phyloP scores from a whole-genome alignment of 2,888 invertebrate species.

The Xestia rhomboidea region DNA sequence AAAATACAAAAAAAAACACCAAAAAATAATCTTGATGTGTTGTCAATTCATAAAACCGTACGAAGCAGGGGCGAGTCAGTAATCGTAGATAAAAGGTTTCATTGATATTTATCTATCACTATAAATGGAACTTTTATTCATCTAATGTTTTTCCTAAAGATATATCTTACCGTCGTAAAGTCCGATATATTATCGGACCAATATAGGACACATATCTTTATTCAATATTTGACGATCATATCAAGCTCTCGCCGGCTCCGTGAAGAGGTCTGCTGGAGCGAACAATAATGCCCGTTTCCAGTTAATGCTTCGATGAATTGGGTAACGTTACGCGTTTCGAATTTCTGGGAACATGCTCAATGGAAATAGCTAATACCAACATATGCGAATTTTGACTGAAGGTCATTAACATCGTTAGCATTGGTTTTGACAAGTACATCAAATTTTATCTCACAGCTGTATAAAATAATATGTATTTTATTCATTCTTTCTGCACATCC shows the following conservation, averaged over 20 bases:
- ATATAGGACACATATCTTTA: constrained; percentile 67
- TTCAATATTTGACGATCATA: constrained; percentile 82
- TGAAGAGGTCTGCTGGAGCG: constrained; percentile 78
- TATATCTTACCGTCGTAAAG: constrained; percentile 16
- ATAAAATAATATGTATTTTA: neutral
- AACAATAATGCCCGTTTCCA: constrained; percentile 83
- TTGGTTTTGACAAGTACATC: constrained; percentile 18
- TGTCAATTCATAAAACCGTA: neutral
- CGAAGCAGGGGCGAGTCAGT: neutral
- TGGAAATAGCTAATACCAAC: constrained; percentile 73
- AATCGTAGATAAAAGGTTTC: neutral
- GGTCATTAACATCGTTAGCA: constrained; percentile 44
- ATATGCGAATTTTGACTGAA: constrained; percentile 62
- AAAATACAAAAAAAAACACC: no score
- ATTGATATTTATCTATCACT: constrained; percentile 10
- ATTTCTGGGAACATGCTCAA: constrained; percentile 76
- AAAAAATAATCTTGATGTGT: neutral
- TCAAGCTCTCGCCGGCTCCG: constrained; percentile 71
- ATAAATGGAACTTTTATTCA: constrained; percentile 18
- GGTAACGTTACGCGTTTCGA: constrained; percentile 73
- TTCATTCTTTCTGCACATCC: no score
- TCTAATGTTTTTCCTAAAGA: constrained; percentile 26
- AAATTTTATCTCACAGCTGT: constrained; percentile 1
- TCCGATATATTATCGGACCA: constrained; percentile 12
- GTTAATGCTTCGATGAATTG: constrained; percentile 82